phyloP scores from a whole-genome alignment of 1,140 invertebrate genomes.

The Nomia melanderi region DNA sequence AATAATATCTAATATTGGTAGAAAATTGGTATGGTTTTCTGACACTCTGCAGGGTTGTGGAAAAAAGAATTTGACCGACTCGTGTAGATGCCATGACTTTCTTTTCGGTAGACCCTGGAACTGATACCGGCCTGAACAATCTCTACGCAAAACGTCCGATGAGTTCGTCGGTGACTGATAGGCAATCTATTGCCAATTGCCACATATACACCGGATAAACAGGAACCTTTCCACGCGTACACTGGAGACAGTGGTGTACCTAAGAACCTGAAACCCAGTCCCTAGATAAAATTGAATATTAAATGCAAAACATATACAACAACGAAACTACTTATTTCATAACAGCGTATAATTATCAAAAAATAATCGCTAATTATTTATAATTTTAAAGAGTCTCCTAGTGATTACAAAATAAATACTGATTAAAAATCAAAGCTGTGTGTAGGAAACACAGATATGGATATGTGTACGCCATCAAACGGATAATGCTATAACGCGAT shows the following conservation, averaged over 20 bases:
- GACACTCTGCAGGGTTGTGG: conserved; percentile 33
- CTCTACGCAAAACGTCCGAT: not conserved
- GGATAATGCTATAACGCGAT: not conserved
- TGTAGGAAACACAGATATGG: no score
- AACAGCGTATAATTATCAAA: no score
- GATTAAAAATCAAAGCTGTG: no score
- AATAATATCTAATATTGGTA: conserved; percentile 65
- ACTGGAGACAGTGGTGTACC: conserved; percentile 5
- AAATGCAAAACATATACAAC: no score
- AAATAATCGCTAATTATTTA: no score
- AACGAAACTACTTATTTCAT: no score
- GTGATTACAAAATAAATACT: no score
- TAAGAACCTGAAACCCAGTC: not conserved
- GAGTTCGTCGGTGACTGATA: not conserved
- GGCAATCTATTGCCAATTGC: not conserved
- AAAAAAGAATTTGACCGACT: conserved; percentile 56
- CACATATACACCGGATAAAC: not conserved
- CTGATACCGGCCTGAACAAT: not conserved
- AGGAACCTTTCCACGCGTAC: not conserved
- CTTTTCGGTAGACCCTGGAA: not conserved
- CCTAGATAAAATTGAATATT: not conserved
- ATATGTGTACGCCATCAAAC: not conserved
- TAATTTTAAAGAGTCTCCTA: no score
- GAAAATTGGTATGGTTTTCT: conserved; percentile 48
- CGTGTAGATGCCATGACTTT: conserved; percentile 60